Base-by-base conservation (phyloP, 2,113 vertebrate species). In the Ceuthmochares aereus region DNA sequence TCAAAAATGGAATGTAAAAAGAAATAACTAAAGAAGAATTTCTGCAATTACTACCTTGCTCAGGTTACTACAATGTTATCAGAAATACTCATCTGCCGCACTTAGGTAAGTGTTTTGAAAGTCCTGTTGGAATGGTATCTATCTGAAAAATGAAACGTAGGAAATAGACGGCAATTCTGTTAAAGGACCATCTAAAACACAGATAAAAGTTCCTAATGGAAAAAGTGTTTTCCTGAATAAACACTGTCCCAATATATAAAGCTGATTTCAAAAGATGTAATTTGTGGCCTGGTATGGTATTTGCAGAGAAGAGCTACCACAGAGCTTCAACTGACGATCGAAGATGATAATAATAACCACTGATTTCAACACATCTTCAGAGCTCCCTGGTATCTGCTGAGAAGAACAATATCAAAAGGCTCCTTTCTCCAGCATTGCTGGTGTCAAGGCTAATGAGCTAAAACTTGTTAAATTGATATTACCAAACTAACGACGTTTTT, bases 401-500 rank as follows among this genome's bases (percentile, higher is more conserved):
- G 77, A 95, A 92, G 72, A 93, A 94, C 93, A 89, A 27, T 67
- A 94, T 63, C 69, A 45, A 94, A 79, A 96, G 59, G 54, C 74
- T 93, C 68, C 96, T 86, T 73, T 96, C 78, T 84, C 34, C 84
- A 95, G 85, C 68, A 79, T 68, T 87, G 77, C 89, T 96, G 59
- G 77, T 97, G 90, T 91, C 84, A 98, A 96, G 75, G 75, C 96
- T 96, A 97, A 95, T 97, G 91, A 97, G 80, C 78, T 96, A 96
- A 97, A 97, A 97, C 67, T 96, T 97, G 75, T 91, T 97, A 95
- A 96, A 97, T 76, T 96, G 55, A 55, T 96, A 96, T 93, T 95
- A 95, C 63, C 87, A 94, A 97, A 96, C 83, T 95, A 97, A 97
- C 75, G 80, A 51, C 73, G 88, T 95, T 97, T 96, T 91, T 87